Evolutionary conservation across 2,888 invertebrate genomes (phyloP), one percentile per base, ranked within the genome.

Genomic region (Phorcus lineatus): DNA sequence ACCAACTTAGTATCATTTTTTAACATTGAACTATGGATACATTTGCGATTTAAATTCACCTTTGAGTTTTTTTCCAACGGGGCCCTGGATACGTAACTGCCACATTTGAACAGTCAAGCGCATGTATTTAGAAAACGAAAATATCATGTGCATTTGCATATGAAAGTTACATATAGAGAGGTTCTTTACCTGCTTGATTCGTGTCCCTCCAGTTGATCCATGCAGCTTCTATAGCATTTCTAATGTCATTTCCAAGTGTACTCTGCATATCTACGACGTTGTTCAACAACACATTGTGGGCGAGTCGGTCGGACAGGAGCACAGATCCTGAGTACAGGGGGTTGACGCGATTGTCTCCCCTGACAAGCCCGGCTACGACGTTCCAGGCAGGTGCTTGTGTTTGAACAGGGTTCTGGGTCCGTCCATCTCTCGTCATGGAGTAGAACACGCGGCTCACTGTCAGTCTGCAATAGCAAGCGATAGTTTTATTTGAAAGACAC

Each of bases 361-460:
- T 0, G 2, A 47, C 53, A 3, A 54, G 31, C 0, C 9, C 31
- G 31, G 19, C 53, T n/a, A 79, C 6, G 17, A 22, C 11, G 13
- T 62, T 22, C 11, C n/a, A 13, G 4, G 47, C 3, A 11, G 81
- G 81, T 52, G 78, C 55, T 2, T 53, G 47, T 1, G 74, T 19
- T 22, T 17, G 19, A 16, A 22, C 3, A 16, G 79, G 74, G 40
- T 62, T 22, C 53, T 55, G 70, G 4, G 70, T 52, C 22, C 74
- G 40, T 36, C 74, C 82, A n/a, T 82, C 80, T 22, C 47, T 67
- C 0, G 70, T 57, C 13, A 80, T 52, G 77, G 74, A 62, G 74
- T 80, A 80, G 40, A 19, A 55, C 9, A 82, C n/a, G 9, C 74
- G 75, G 9, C 74, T 80, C 17, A 80, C 47, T 4, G 57, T 75